phyloP scores from a whole-genome alignment of 1,140 invertebrate genomes.

The Ganaspis sp. region DNA sequence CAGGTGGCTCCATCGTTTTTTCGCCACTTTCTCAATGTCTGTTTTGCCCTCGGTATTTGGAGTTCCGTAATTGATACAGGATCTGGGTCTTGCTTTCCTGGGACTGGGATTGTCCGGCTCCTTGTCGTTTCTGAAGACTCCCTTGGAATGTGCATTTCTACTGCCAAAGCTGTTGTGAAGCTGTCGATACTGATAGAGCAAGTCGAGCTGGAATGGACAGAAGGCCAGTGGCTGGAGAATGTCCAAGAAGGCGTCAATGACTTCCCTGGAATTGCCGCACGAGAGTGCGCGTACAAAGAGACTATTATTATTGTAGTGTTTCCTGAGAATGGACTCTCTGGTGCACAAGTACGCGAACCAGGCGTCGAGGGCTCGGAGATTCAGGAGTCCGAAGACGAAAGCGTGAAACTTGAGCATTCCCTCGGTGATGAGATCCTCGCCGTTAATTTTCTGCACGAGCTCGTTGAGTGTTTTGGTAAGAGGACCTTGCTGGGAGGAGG shows the following conservation, averaged over 20 bases:
- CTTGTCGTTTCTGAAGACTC: conserved; percentile 59
- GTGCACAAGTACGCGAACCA: conserved; percentile 91
- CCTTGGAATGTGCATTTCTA: conserved; percentile 56
- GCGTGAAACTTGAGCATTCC: conserved; percentile 92
- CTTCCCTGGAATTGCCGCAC: conserved; percentile 77
- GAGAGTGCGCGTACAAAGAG: conserved; percentile 83
- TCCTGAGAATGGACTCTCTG: conserved; percentile 87
- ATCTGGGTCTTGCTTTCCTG: conserved; percentile 81
- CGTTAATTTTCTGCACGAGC: conserved; percentile 89
- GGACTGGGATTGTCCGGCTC: conserved; percentile 71
- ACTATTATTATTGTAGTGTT: conserved; percentile 86
- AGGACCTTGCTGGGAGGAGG: conserved; percentile 90
- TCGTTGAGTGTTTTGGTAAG: conserved; percentile 91
- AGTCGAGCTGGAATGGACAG: conserved; percentile 87
- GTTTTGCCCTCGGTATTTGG: conserved; percentile 75
- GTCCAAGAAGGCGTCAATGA: conserved; percentile 84
- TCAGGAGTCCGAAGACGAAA: conserved; percentile 92
- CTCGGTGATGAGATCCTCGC: conserved; percentile 88
- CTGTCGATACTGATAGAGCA: conserved; percentile 87
- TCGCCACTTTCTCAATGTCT: conserved; percentile 78
- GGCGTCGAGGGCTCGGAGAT: conserved; percentile 88
- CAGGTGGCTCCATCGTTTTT: conserved; percentile 85
- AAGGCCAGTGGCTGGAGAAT: conserved; percentile 86
- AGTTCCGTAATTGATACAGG: conserved; percentile 79
- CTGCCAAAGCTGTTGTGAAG: conserved; percentile 86